Conservation (phyloP, 2,888 invertebrate species). For the Argyra leucocephala region DNA sequence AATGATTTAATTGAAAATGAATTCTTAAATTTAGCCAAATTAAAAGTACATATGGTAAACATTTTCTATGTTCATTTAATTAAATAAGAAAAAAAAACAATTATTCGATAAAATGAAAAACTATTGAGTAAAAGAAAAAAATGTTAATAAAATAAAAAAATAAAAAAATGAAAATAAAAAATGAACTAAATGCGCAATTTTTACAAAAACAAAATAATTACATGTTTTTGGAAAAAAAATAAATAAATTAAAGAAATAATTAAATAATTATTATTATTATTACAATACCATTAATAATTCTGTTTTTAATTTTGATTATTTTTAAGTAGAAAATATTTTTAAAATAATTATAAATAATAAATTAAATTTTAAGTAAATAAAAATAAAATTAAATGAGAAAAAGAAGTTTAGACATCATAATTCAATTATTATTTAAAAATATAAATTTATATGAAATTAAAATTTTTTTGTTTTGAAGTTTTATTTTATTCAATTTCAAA, state of each 20-base stretch:
- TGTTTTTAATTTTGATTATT: conserved; percentile 5
- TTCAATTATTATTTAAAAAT: conserved; percentile 6
- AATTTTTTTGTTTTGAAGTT: neutral
- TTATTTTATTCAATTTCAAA: neutral
- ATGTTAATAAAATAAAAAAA: neutral
- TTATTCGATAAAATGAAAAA: neutral
- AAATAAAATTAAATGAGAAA: no score
- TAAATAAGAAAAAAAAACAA: neutral
- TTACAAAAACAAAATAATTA: neutral
- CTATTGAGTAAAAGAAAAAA: neutral
- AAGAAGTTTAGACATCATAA: conserved; percentile 3
- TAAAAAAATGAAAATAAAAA: neutral
- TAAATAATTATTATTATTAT: neutral
- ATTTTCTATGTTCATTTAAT: no score
- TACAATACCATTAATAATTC: neutral
- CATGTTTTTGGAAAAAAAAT: neutral
- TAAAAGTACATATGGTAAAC: no score
- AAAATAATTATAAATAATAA: neutral
- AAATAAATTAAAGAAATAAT: neutral
- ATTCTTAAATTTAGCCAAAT: no score
- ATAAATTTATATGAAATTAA: conserved; percentile 6
- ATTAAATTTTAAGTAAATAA: neutral
- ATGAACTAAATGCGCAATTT: neutral
- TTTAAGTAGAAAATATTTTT: conserved; percentile 2
- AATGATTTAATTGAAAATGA: no score